Conservation (phyloP, 2,797 vertebrate species). For the Neoniphon sammara region DNA sequence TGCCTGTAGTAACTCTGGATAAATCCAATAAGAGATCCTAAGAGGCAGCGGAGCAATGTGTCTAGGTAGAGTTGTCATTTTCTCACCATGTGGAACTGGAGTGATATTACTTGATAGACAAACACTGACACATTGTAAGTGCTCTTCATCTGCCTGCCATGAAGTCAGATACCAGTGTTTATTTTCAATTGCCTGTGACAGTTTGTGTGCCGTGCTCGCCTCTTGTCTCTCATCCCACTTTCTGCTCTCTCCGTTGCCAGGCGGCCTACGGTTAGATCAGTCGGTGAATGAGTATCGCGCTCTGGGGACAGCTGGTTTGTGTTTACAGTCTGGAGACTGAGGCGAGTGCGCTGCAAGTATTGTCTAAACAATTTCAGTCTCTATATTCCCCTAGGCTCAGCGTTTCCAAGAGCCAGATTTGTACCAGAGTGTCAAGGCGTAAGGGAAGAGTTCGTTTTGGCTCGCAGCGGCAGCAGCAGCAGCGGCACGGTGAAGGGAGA, state of each 20-base stretch:
- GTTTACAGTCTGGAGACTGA: slow-evolving; percentile 75
- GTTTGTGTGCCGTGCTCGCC: slow-evolving; percentile 29
- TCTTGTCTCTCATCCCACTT: slow-evolving; percentile 51
- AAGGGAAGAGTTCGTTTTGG: slow-evolving; percentile 60
- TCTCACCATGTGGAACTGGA: slow-evolving; percentile 32
- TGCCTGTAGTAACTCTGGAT: slow-evolving; percentile 55
- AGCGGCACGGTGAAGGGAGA: slow-evolving; percentile 29
- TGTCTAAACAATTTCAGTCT: slow-evolving; percentile 78
- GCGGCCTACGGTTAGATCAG: slow-evolving; percentile 67
- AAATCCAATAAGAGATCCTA: slow-evolving; percentile 46
- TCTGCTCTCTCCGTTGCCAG: slow-evolving; percentile 40
- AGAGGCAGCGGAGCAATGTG: slow-evolving; percentile 46
- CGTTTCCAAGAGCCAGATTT: slow-evolving; percentile 69
- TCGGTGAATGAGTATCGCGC: slow-evolving; percentile 68
- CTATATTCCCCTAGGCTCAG: slow-evolving; percentile 69
- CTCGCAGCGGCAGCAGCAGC: slow-evolving; percentile 36
- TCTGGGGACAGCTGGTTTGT: slow-evolving; percentile 78
- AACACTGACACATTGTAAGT: slow-evolving; percentile 47
- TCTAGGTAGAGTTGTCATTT: slow-evolving; percentile 56
- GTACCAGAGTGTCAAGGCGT: slow-evolving; percentile 67
- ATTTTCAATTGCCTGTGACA: slow-evolving; percentile 67
- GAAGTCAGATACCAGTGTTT: slow-evolving; percentile 58
- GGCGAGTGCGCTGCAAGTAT: slow-evolving; percentile 69
- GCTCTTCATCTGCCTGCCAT: slow-evolving; percentile 46
- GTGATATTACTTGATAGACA: slow-evolving; percentile 56